These are phyloP conservation scores for Callocephalon fimbriatum DNA, from an alignment of 2,113 vertebrate genomes.

Conservation along the genomic window DNA sequence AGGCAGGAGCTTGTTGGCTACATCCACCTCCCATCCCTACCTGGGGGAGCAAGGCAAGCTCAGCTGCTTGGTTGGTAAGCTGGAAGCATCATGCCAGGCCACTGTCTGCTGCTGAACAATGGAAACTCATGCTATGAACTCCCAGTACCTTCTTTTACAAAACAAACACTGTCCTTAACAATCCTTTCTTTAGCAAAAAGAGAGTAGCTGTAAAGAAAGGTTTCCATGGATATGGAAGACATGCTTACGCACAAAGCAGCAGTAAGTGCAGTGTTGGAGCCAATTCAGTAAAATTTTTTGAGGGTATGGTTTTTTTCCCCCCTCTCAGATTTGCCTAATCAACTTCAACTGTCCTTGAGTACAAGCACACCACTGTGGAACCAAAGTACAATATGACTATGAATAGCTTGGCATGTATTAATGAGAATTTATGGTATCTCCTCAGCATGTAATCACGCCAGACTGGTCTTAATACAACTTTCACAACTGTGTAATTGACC, in stretches of 20 bases:
- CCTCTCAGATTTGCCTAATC: not conserved
- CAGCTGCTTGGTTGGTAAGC: not conserved
- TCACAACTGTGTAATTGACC: not conserved
- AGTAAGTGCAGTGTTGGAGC: not conserved
- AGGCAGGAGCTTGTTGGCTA: not conserved
- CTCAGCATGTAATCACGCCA: not conserved
- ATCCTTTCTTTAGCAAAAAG: not conserved
- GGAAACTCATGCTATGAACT: not conserved
- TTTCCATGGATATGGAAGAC: not conserved
- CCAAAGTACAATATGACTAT: not conserved
- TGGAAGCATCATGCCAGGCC: accelerated
- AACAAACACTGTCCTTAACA: not conserved
- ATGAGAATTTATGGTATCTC: not conserved
- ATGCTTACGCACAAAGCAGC: not conserved
- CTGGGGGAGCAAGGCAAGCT: accelerated
- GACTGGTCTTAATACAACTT: not conserved
- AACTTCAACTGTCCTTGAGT: not conserved
- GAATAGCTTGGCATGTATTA: not conserved
- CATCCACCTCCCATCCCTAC: not conserved
- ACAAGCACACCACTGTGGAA: not conserved
- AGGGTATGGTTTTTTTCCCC: accelerated
- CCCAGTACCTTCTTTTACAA: not conserved
- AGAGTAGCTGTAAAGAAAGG: not conserved
- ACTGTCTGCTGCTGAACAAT: accelerated
- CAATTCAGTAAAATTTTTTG: not conserved